Base-by-base conservation (phyloP, 2,888 invertebrate genomes). In the Ormia ochracea region DNA sequence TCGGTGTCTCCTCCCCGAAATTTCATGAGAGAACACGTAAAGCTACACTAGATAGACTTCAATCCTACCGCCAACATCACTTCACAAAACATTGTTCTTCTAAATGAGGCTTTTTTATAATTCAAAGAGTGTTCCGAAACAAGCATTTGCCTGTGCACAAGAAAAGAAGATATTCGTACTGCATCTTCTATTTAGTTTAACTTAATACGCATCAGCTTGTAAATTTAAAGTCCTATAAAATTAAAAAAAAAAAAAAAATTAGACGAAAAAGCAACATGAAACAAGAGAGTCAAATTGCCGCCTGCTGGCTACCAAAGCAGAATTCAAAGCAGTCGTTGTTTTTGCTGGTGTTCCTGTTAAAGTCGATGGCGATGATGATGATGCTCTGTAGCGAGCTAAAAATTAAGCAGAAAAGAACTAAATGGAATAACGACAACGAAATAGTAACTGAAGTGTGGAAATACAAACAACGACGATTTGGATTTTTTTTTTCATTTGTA, bases 371-470 rank as follows among this genome's bases (percentile, higher is more conserved):
- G 38, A 36, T 31, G 54, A 63, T 69, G 66, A 63, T 58, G 69
- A 63, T 50, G 63, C 31, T 31, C 48, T 48, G 17, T 63, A 56
- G 43, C 19, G 17, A 69, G 78, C 56, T 52, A 36, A 61, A 73
- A 38, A 68, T 61, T 61, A 38, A 68, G 68, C 61, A 31, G 28
- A 43, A 69, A 65, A 69, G 75, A 69, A 69, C 61, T 48, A 45
- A 76, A 63, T 52, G 56, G 31, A 48, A 56, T 41, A 56, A 69
- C 61, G 21, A 69, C 43, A 76, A 69, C 50, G 58, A 59, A 70
- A 58, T 56, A 50, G 52, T 33, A 70, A 70, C 56, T 65, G 56
- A 77, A 77, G 70, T 70, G 70, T 70, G 56, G 63, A 65, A 72
- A 66, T n/a, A 72, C 33, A 72, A 63, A 77, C 43, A 58, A 65